Percentiles rank a stretch among this genome's conserved stretches.
These are phyloP conservation scores for Sebastolobus altivelis DNA, from an alignment of 2,797 vertebrate genomes.

Conservation along the genomic window DNA sequence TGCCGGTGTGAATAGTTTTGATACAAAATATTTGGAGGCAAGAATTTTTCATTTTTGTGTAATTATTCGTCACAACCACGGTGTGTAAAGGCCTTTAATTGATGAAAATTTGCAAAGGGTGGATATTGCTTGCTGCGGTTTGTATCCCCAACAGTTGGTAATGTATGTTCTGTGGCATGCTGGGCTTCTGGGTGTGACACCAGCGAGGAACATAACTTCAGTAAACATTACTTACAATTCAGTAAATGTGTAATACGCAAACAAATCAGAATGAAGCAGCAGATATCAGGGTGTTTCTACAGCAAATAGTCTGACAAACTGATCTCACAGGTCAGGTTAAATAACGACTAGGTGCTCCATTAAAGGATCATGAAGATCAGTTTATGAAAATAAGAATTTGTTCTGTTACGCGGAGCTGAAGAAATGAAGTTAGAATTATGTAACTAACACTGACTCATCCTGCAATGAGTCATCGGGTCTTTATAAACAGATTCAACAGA, in stretches of 20 bases:
- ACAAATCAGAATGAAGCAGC: neutral
- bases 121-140: neutral
- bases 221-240: neutral
- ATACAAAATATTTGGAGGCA: too few relatives aligned
- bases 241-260: conserved; percentile 24
- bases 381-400: neutral
- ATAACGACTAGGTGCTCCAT: too few relatives aligned
- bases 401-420: conserved; percentile 16
- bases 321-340: too few relatives aligned
- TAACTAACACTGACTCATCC: conserved; percentile 59
- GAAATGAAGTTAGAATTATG: conserved; percentile 35
- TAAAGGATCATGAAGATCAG: conserved; percentile 1
- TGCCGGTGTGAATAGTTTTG: too few relatives aligned
- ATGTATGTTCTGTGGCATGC: neutral
- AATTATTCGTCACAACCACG: fast-evolving
- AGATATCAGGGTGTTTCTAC: too few relatives aligned
- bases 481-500: conserved; percentile 41
- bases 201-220: neutral
- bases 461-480: conserved; percentile 55
- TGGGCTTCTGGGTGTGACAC: neutral
- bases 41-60: too few relatives aligned
- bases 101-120: neutral
- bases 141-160: neutral
- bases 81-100: neutral
- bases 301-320: too few relatives aligned